Conservation (phyloP, 2,888 invertebrate species). For the Ceraclea dissimilis region DNA sequence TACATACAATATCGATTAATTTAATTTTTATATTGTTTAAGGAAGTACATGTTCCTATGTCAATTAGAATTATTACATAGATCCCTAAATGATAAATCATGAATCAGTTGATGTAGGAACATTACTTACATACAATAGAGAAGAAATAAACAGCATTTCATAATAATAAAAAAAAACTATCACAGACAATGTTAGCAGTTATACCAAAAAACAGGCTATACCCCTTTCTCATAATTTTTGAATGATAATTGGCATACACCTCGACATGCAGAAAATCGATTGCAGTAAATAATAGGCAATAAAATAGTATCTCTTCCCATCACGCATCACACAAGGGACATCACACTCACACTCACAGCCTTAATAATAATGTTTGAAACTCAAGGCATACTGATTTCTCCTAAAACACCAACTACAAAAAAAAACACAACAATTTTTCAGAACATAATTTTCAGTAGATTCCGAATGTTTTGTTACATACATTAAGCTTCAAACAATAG, state of each 20-base stretch:
- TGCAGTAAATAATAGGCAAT: not conserved
- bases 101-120: conserved; percentile 11
- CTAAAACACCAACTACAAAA: no score
- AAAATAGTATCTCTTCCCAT: no score
- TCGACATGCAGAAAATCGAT: not conserved
- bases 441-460: no score
- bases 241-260: no score
- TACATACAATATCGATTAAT: not conserved
- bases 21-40: not conserved
- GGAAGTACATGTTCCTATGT: not conserved
- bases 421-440: no score
- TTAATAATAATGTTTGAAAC: no score
- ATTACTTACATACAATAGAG: conserved; percentile 13
- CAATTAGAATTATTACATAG: not conserved
- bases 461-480: no score
- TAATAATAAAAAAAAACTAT: conserved; percentile 20
- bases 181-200: conserved; percentile 24
- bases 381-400: no score
- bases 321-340: no score
- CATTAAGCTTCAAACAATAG: no score
- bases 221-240: no score
- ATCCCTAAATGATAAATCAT: not conserved
- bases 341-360: conserved; percentile 6
- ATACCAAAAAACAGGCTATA: not conserved
- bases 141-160: conserved; percentile 11